Percentiles rank a stretch among this genome's conserved stretches.
phyloP scores from a whole-genome alignment of 1,140 invertebrate species.

The Zaprionus davidi region DNA sequence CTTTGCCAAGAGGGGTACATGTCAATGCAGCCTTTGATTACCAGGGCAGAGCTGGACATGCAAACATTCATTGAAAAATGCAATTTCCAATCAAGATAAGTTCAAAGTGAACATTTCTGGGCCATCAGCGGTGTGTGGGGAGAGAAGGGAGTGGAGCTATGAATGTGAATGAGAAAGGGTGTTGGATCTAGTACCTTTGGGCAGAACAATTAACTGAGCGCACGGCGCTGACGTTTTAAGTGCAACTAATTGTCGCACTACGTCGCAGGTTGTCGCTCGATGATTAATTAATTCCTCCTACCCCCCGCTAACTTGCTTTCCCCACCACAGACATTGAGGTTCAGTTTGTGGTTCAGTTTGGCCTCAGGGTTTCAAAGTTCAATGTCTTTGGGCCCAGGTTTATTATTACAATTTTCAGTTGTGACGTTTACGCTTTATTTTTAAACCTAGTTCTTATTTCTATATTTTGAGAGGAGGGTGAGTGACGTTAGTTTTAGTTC shows the following conservation, averaged over 20 bases:
- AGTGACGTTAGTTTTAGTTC: neutral
- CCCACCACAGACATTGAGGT: neutral
- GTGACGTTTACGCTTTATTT: conserved; percentile 10
- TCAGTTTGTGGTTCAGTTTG: neutral
- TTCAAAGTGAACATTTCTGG: conserved; percentile 69
- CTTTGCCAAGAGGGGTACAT: neutral
- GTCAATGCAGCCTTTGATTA: conserved; percentile 60
- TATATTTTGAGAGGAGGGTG: neutral
- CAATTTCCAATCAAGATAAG: conserved; percentile 72
- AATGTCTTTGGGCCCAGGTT: conserved; percentile 19
- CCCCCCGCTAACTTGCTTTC: neutral
- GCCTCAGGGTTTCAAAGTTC: conserved; percentile 16
- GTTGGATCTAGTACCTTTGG: neutral
- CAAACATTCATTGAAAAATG: conserved; percentile 59
- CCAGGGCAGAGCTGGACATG: conserved; percentile 45
- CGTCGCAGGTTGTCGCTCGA: conserved; percentile 3
- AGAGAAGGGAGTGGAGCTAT: neutral
- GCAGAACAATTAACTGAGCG: conserved; percentile 20
- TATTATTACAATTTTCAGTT: conserved; percentile 14
- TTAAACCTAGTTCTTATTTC: neutral
- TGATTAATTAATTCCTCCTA: conserved; percentile 27
- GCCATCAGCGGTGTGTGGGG: conserved; percentile 1
- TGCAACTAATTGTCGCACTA: conserved; percentile 58
- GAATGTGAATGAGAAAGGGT: neutral
- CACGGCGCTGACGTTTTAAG: conserved; percentile 33